Evolutionary conservation across 2,113 vertebrate genomes (phyloP).

Genomic region (Protobothrops flavoviridis): DNA sequence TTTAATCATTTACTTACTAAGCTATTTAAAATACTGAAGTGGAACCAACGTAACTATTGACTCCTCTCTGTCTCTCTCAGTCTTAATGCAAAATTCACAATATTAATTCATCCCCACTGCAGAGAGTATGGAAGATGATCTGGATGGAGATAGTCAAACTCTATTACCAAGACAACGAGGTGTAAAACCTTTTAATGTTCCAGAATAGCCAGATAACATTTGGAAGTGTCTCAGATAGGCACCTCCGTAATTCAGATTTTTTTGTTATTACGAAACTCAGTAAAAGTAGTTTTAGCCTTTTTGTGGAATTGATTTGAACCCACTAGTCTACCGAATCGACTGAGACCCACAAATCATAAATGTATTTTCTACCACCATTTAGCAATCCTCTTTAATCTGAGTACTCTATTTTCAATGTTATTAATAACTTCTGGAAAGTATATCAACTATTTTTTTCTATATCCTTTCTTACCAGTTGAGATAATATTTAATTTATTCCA

Average conservation of each 20-base stretch:
- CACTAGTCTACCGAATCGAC: neutral
- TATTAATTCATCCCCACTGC: neutral
- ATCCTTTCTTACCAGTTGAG: neutral
- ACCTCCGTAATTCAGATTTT: neutral
- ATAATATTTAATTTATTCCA: neutral
- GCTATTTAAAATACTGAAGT: neutral
- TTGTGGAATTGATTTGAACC: neutral
- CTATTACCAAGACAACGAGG: neutral
- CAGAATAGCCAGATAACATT: neutral
- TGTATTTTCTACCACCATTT: neutral
- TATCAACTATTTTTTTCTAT: neutral
- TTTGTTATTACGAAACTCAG: neutral
- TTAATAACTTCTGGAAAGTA: neutral
- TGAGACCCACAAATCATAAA: neutral
- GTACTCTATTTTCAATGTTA: neutral
- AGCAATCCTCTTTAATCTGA: neutral
- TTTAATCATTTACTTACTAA: neutral
- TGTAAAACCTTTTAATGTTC: neutral
- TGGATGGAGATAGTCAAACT: neutral
- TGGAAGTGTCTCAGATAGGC: neutral
- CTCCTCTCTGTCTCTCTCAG: neutral
- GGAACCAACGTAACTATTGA: neutral
- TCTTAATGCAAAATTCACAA: neutral
- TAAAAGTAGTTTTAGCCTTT: neutral
- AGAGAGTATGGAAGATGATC: neutral